Conservation (phyloP, 64 coral and sea anemone species). For the Stichodactyla mertensii region DNA sequence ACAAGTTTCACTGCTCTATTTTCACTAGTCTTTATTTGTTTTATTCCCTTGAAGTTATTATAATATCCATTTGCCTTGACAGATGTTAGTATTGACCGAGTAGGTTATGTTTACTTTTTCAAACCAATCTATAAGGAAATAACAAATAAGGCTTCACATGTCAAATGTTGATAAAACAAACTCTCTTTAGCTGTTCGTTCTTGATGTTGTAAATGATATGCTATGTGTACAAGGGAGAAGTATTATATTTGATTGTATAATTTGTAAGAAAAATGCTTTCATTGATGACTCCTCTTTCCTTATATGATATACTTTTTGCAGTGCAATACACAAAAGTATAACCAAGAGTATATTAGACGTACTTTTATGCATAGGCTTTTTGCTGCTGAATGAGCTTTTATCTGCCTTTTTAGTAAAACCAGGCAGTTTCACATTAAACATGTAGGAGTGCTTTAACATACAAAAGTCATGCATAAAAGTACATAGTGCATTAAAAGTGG, state of each 20-base stretch:
- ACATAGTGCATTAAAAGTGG: too few species aligned
- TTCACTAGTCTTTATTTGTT: background rate
- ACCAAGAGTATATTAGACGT: too few species aligned
- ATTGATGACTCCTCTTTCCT: too few species aligned
- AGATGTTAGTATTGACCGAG: background rate
- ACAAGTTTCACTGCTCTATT: background rate
- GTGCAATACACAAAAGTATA: too few species aligned
- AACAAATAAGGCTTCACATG: background rate
- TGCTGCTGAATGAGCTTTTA: too few species aligned
- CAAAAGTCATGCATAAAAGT: too few species aligned
- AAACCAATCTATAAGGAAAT: background rate
- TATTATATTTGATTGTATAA: background rate
- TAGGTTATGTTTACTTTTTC: background rate
- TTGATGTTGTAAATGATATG: background rate
- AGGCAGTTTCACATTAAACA: too few species aligned
- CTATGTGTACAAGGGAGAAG: background rate
- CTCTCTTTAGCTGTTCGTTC: background rate
- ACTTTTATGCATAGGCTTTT: too few species aligned
- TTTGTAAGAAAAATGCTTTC: too few species aligned
- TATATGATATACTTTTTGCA: too few species aligned
- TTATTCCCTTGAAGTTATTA: background rate
- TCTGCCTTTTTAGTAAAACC: too few species aligned
- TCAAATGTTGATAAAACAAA: background rate
- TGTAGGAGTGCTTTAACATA: too few species aligned
- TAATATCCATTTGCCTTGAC: background rate